Evolutionary conservation across 2,113 vertebrate genomes (phyloP).

Genomic region (Microtus oregoni): DNA sequence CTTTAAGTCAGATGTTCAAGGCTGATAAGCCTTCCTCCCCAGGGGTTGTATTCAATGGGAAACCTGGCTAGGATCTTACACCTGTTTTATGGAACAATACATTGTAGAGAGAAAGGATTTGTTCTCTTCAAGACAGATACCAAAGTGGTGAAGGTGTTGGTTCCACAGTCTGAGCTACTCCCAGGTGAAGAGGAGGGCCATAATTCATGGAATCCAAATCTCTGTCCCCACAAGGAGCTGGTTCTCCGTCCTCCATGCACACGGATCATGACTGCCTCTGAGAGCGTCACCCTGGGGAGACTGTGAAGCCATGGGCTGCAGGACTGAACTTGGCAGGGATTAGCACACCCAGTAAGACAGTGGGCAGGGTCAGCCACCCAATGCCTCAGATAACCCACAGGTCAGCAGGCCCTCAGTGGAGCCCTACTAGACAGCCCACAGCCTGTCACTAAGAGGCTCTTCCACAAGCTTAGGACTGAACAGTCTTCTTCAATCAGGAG

Average conservation of each 20-base stretch:
- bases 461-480: not conserved
- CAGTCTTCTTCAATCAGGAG: rapidly evolving
- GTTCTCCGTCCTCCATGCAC: rapidly evolving
- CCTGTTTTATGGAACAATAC: not conserved
- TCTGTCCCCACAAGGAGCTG: not conserved
- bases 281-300: rapidly evolving
- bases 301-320: too few species aligned
- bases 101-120: not conserved
- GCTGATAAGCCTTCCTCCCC: not conserved
- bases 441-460: not conserved
- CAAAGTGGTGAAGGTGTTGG: too few species aligned
- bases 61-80: not conserved
- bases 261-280: rapidly evolving
- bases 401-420: rapidly evolving
- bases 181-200: rapidly evolving
- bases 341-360: not conserved
- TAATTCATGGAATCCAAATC: rapidly evolving
- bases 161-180: not conserved
- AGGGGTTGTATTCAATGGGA: not conserved
- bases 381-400: not conserved
- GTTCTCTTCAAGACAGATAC: not conserved
- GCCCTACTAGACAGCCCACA: rapidly evolving
- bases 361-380: rapidly evolving
- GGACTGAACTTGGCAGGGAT: rapidly evolving
- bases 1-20: conserved; percentile 8